These are phyloP conservation scores for Maniola jurtina DNA, from an alignment of 1,140 invertebrate genomes.

Conservation along the genomic window DNA sequence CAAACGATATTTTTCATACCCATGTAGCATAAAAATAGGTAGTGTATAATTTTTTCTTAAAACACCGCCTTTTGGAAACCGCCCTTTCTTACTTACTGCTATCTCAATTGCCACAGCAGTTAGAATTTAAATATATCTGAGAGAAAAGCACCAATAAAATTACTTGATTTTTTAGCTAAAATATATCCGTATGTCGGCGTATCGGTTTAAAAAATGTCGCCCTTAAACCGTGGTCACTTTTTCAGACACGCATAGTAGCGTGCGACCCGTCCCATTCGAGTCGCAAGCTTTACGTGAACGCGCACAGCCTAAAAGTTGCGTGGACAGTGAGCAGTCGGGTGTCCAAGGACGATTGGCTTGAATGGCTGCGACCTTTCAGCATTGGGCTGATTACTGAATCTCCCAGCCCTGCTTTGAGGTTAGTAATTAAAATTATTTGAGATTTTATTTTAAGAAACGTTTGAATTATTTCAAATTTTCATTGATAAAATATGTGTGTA, in stretches of 20 bases:
- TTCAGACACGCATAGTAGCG: constrained; percentile 77
- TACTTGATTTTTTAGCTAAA: no score
- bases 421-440: not conserved
- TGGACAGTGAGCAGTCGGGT: constrained; percentile 94
- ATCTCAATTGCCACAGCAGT: no score
- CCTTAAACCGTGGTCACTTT: constrained; percentile 16
- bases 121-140: no score
- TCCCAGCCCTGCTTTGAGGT: constrained; percentile 93
- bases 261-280: constrained; percentile 83
- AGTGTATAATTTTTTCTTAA: no score
- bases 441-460: not conserved
- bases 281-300: constrained; percentile 90
- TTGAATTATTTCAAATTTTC: not conserved
- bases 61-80: no score
- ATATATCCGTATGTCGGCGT: no score
- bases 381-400: constrained; percentile 97
- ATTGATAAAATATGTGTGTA: no score
- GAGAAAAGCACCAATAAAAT: no score
- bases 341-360: constrained; percentile 98
- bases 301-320: constrained; percentile 90
- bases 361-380: constrained; percentile 95
- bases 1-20: no score
- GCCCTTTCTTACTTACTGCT: no score
- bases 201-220: no score
- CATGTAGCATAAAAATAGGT: no score